Evolutionary conservation across 23 tunicate species (phyloP), one percentile per base, ranked within the genome.

Genomic region (Ciona savignyi): DNA sequence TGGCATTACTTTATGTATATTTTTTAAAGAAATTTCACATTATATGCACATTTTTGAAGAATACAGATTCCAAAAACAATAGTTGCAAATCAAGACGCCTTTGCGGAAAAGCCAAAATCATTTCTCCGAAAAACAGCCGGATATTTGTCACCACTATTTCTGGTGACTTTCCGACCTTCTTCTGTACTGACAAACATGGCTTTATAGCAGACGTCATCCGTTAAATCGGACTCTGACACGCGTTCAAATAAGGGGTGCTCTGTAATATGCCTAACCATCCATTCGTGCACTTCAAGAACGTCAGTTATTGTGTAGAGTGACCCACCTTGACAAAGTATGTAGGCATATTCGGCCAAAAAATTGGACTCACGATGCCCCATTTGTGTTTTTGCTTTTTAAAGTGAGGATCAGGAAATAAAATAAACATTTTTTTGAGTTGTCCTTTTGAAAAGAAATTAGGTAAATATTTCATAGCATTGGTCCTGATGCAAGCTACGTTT

Each of bases 391-490:
- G 93, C 67, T 74, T 83, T 75, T 94, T 94, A 62, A 94, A 94
- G 66, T 94, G 99, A 9, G 99, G 99, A 66, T 94, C 99, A 20
- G 99, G 99, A 70, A 94, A 94, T 30, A 94, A 80, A 22, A 94
- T 89, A 63, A 94, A 94, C 66, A 85, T 85, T 79, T 87, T 94
- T 35, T 51, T 32, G 33, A 94, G 83, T 62, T 94, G 99, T 2
- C 99, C 99, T 71, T 87, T 94, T 25, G 29, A 23, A 62, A 94
- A 94, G 62, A 94, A 94, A 62, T 87, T 87, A 19, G 99, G 99
- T 25, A 94, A 48, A 79, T 94, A 96, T 62, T 94, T 94, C 99
- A 94, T 94, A 4, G 99, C 99, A 62, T 94, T 94, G 20, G 99
- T 85, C 0, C 99, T 81, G 9, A 94, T 74, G 65, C 99, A 94